Conservation (phyloP, 1,140 invertebrate species). For the Ceratosolen fusciceps region DNA sequence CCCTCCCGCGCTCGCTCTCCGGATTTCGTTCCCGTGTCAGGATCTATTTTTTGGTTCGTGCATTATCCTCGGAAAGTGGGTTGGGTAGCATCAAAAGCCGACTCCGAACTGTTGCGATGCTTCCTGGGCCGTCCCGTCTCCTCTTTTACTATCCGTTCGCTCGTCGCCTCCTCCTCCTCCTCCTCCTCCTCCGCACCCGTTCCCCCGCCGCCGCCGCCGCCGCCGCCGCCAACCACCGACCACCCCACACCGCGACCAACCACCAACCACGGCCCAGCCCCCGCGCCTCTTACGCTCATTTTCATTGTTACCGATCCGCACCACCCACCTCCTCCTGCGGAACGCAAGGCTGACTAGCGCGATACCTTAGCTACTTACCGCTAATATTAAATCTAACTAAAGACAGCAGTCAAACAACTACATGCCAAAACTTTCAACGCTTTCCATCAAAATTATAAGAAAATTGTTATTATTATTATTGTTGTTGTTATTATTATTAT, state of each 20-base stretch:
- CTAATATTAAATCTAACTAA: slow-evolving; percentile 49
- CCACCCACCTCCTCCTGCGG: slow-evolving; percentile 54
- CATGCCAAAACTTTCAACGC: no score
- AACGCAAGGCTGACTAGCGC: slow-evolving; percentile 63
- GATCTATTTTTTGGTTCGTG: slow-evolving; percentile 71
- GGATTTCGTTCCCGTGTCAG: slow-evolving; percentile 68
- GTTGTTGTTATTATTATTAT: no score
- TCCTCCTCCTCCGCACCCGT: slow-evolving; percentile 20
- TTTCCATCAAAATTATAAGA: no score
- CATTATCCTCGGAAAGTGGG: slow-evolving; percentile 61
- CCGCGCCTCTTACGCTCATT: slow-evolving; percentile 22
- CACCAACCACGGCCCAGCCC: slow-evolving; percentile 23
- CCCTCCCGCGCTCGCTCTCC: slow-evolving; percentile 56
- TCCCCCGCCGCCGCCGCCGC: slow-evolving; percentile 35
- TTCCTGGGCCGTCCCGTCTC: no score
- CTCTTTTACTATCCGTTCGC: no score
- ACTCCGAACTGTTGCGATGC: slow-evolving; percentile 54
- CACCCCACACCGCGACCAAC: slow-evolving; percentile 15
- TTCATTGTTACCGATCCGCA: slow-evolving; percentile 51
- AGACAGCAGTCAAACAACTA: not conserved
- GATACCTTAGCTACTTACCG: slow-evolving; percentile 61
- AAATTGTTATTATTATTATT: no score
- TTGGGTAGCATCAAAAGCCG: slow-evolving; percentile 66
- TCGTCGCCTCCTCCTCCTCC: slow-evolving; percentile 34
- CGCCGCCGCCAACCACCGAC: no score